A percentile compares a stretch with the other conserved stretches of the same genome.
Evolutionary conservation across 2,113 vertebrate species (phyloP).

Genomic region (Pristiophorus japonicus): DNA sequence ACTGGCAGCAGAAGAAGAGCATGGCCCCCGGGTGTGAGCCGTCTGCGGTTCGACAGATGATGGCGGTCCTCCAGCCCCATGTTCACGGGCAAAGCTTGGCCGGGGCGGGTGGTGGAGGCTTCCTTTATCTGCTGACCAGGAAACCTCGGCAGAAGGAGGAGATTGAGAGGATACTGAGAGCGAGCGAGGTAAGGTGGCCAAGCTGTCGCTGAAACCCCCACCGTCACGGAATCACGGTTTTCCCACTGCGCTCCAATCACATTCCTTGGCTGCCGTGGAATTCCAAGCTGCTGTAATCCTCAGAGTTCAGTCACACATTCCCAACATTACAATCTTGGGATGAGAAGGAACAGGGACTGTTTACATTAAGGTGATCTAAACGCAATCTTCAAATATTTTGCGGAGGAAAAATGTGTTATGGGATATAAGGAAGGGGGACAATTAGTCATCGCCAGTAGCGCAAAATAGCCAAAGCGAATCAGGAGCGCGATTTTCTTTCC

Average conservation of each 20-base stretch:
- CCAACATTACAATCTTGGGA: neutral
- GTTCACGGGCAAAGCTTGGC: conserved; percentile 81
- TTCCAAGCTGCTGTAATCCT: neutral
- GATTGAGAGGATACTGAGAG: conserved; percentile 58
- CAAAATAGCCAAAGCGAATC: neutral
- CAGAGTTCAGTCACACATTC: neutral
- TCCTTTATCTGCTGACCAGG: conserved; percentile 77
- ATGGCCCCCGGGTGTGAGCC: conserved; percentile 91
- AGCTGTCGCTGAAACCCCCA: neutral
- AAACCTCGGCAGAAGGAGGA: conserved; percentile 57
- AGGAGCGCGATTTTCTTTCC: neutral
- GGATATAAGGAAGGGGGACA: neutral
- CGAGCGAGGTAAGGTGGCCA: conserved; percentile 56
- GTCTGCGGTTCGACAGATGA: conserved; percentile 64
- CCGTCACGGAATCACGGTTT: neutral
- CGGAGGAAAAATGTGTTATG: neutral
- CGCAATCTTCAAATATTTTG: neutral
- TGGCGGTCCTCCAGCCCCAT: conserved; percentile 66
- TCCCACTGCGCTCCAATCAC: neutral
- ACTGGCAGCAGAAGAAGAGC: conserved; percentile 86
- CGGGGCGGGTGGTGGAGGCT: conserved; percentile 85
- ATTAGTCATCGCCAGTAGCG: neutral
- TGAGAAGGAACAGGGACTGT: neutral
- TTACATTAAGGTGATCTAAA: neutral
- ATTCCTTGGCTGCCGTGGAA: too few relatives aligned